Evolutionary conservation across 2,113 vertebrate species (phyloP), one percentile per base, ranked within the genome.

Genomic region (Ammospiza caudacuta): DNA sequence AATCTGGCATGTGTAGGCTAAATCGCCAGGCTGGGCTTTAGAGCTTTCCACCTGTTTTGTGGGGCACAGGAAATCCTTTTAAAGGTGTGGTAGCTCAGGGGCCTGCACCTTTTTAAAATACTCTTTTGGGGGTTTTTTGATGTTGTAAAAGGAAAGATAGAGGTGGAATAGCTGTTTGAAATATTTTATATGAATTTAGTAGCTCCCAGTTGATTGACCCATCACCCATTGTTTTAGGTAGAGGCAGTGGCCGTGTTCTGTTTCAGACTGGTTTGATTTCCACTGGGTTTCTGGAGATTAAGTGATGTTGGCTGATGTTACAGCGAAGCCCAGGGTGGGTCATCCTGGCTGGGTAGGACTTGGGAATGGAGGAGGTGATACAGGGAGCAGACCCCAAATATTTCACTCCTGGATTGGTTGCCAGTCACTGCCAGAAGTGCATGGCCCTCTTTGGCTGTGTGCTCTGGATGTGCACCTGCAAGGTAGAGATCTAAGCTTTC

Each of bases 381-480:
- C 0, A 0, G 70, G n/a, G 61, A 44, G 77, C 31, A 33, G 68
- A 61, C 27, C 11, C 70, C 27, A 29, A 54, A 69, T 10, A 22
- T 69, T 80, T 81, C 20, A 4, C 22, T 92, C 43, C 57, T 0
- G 0, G 13, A 15, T 79, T 41, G 66, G 23, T 59, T 35, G 39
- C 27, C 37, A 15, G 25, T n/a, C 22, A 3, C 14, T 35, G 46
- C 44, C 19, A 23, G 52, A 9, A 88, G 19, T 1, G 0, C 19
- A 15, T 47, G 70, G 27, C 59, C 31, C 52, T 52, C 9, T 78
- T 61, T 57, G 78, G 12, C 59, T 57, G 24, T 10, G 19, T 1
- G 7, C 76, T 83, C n/a, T 29, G 47, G 55, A 73, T 59, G 58
- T 85, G 67, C 63, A 92, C 81, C 87, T 95, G 61, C 81, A 86